A percentile compares a stretch with the other conserved stretches of the same genome.
These are phyloP conservation scores for Vireo griseus DNA, from an alignment of 2,797 vertebrate genomes.

Conservation along the genomic window DNA sequence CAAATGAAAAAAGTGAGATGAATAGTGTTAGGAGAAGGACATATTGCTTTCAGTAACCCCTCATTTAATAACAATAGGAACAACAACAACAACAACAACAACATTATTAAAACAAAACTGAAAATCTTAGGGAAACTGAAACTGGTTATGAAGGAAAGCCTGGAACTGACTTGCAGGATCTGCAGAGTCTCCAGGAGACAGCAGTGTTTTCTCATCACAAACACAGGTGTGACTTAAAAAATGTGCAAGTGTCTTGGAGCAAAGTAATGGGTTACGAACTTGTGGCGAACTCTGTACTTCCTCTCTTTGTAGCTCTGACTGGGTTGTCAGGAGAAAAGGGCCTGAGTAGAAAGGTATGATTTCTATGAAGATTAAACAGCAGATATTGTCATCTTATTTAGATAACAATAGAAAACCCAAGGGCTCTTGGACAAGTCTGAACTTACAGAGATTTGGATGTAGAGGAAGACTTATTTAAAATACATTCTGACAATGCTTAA, in stretches of 20 bases:
- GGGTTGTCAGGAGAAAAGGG: slow-evolving; percentile 23
- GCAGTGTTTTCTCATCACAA: neutral
- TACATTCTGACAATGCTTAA: neutral
- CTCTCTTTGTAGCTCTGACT: slow-evolving; percentile 5
- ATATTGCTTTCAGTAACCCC: neutral
- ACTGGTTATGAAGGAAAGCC: neutral
- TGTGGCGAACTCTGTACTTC: slow-evolving; percentile 39
- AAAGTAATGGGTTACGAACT: slow-evolving; percentile 23
- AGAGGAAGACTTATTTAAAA: neutral
- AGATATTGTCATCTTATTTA: slow-evolving; percentile 53
- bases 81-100: neutral
- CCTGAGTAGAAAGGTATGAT: neutral
- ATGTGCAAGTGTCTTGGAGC: slow-evolving; percentile 28
- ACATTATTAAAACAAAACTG: neutral
- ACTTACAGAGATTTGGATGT: slow-evolving; percentile 2
- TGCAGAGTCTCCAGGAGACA: neutral
- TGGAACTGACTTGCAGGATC: neutral
- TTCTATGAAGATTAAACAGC: slow-evolving; percentile 38
- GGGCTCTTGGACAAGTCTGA: slow-evolving; percentile 39
- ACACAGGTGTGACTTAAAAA: slow-evolving; percentile 35
- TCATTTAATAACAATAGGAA: neutral
- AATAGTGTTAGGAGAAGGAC: neutral
- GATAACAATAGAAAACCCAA: slow-evolving; percentile 41
- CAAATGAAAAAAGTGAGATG: neutral
- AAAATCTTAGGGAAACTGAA: neutral